Percentiles rank a stretch among this genome's conserved stretches.
Evolutionary conservation across 2,888 invertebrate genomes (phyloP).

Genomic region (Tribolium freemani): DNA sequence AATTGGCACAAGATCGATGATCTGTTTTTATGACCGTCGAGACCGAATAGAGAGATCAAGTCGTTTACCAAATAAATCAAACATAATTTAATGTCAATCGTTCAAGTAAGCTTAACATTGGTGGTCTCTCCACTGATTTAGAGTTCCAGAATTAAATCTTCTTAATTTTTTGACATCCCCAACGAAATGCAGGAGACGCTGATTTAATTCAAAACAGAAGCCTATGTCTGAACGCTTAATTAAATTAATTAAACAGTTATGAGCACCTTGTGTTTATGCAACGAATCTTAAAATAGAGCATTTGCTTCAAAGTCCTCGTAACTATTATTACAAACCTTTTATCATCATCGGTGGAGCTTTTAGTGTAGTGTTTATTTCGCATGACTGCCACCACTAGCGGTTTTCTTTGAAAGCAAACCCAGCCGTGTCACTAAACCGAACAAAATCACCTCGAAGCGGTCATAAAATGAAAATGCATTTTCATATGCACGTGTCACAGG

Average conservation of each 20-base stretch:
- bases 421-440: background rate
- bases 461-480: slow-evolving; percentile 12
- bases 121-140: too few relatives aligned
- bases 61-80: too few relatives aligned
- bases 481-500: slow-evolving; percentile 32
- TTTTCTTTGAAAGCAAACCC: slow-evolving; percentile 23
- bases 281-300: background rate
- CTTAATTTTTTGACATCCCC: too few relatives aligned
- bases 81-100: too few relatives aligned
- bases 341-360: slow-evolving; percentile 1
- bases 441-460: slow-evolving; percentile 16
- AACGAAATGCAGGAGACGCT: too few relatives aligned
- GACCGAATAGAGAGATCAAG: too few relatives aligned
- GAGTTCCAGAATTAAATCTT: too few relatives aligned
- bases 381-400: slow-evolving; percentile 19
- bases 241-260: background rate
- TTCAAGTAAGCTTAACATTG: too few relatives aligned
- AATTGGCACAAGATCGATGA: too few relatives aligned
- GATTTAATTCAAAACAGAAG: background rate
- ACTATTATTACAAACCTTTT: background rate
- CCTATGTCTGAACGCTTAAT: background rate
- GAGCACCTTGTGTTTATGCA: background rate
- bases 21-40: too few relatives aligned
- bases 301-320: background rate
- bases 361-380: slow-evolving; percentile 7